Conservation (phyloP, 2,113 vertebrate genomes). For the Gyps fulvus region DNA sequence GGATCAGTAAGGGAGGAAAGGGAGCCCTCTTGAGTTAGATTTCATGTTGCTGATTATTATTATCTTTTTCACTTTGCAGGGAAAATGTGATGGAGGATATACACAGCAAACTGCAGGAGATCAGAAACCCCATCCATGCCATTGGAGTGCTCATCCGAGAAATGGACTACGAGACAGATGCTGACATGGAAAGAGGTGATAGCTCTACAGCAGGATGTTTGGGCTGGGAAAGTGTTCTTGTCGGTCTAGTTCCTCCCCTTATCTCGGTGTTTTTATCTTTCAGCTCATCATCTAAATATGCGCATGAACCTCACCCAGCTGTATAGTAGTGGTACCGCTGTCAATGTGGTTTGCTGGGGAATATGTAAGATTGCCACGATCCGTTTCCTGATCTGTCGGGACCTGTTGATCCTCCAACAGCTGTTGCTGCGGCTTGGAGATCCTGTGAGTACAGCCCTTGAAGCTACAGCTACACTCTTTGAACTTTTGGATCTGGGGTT, state of each 20-base stretch:
- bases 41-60: neutral
- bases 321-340: constrained; percentile 78
- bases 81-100: constrained; percentile 86
- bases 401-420: constrained; percentile 90
- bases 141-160: constrained; percentile 86
- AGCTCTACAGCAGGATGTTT: rapidly evolving
- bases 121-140: constrained; percentile 81
- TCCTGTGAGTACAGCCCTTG: constrained; percentile 73
- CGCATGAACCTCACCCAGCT: constrained; percentile 86
- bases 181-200: constrained; percentile 73
- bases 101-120: constrained; percentile 89
- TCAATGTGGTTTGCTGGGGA: constrained; percentile 77
- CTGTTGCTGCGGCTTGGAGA: constrained; percentile 83
- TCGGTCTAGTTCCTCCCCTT: neutral
- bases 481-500: neutral
- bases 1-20: neutral
- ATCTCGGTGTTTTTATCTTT: neutral
- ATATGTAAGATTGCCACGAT: constrained; percentile 81
- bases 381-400: constrained; percentile 86
- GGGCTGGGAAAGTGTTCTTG: neutral
- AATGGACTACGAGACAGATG: constrained; percentile 90
- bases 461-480: rapidly evolving
- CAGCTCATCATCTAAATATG: constrained; percentile 77
- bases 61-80: constrained; percentile 35
- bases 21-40: neutral